Conservation (phyloP, 2,113 vertebrate genomes). For the Malaclemys terrapin region DNA sequence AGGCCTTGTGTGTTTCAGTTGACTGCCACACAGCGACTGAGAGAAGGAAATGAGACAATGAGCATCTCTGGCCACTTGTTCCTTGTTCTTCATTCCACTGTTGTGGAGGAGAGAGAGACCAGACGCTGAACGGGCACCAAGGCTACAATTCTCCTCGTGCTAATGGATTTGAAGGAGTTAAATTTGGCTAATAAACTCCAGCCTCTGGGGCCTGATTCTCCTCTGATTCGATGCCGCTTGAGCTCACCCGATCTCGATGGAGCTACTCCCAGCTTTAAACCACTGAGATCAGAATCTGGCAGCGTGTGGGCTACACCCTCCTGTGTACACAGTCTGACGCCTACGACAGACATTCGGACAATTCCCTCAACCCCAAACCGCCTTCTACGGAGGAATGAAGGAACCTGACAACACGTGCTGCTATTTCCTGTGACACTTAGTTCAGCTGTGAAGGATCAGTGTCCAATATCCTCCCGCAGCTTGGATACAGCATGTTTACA, state of each 20-base stretch:
- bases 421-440: neutral
- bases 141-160: neutral
- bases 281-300: neutral
- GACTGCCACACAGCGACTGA: neutral
- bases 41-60: neutral
- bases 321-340: neutral
- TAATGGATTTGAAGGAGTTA: neutral
- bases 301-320: neutral
- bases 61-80: neutral
- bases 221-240: neutral
- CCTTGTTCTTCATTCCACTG: neutral
- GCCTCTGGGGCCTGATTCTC: neutral
- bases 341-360: neutral
- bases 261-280: neutral
- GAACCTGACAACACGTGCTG: neutral
- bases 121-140: neutral
- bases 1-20: neutral
- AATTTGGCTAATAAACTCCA: neutral
- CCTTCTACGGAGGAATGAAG: neutral
- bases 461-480: neutral
- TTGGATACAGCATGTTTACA: neutral
- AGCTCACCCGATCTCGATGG: neutral
- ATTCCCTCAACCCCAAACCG: neutral
- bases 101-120: neutral
- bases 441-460: neutral